Base-by-base conservation (phyloP, 2,113 vertebrate genomes). In the Hyperopisus bebe region DNA sequence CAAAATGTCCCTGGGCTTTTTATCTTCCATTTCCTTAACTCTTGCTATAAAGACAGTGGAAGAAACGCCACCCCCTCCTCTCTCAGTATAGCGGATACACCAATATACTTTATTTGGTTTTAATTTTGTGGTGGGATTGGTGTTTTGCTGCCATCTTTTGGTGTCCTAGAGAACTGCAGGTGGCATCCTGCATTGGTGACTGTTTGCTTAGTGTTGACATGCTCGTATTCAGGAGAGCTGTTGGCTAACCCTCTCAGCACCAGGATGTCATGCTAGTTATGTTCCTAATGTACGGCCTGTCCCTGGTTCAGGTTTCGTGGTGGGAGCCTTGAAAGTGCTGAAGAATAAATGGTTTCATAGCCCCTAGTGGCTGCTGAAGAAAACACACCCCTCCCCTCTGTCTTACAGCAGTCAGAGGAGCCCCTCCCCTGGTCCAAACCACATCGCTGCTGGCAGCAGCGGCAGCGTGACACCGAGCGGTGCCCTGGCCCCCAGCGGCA, bases 381-480 rank as follows among this genome's bases (percentile, higher is more conserved):
- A 39, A 42, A 39, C 5, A 0, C 15, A 3, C 74, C 31, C 74
- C 15, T 39, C 17, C 9, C 13, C 2, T 42, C 74, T 87, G 13
- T 31, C 85, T n/a, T 89, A 48, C 91, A 97, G 94, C 95, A 98
- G 97, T 95, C 98, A 98, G 93, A 97, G 98, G 93, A 96, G 97
- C 91, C 96, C 96, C 53, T 97, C 96, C 89, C 93, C 97, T 82
- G 97, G 97, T 95, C 96, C 97, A 92, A 98, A 97, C 92, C 97
- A 97, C 94, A 91, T 94, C 92, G 44, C 92, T 70, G 92, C 92
- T 0, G 87, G 42, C 39, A 51, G 92, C 31, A 90, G 93, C 88
- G 46, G 92, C n/a, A 96, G 94, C 92, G 17, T 74, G 5, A 55
- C 91, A 15, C 19, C 87, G 88, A 93, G 92, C 87, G 91, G 17